A percentile compares a stretch with the other conserved stretches of the same genome.
Evolutionary conservation across 2,888 invertebrate genomes (phyloP).

Genomic region (Saturnia japonica): DNA sequence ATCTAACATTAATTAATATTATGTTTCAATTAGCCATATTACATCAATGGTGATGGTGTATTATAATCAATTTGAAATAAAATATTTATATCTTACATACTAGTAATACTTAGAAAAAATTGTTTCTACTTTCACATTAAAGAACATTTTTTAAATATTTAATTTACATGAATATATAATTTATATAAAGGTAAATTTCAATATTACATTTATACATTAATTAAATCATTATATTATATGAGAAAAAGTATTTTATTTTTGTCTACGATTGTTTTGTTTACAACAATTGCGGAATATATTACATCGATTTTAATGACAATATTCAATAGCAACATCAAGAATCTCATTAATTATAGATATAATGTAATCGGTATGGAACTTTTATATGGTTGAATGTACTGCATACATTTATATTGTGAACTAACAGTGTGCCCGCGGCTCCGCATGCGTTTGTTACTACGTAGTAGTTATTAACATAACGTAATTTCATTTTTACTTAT

Average conservation of each 20-base stretch:
- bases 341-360: no score
- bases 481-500: no score
- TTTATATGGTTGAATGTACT: no score
- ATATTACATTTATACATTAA: background rate
- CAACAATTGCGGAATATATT: no score
- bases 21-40: background rate
- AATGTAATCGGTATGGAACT: no score
- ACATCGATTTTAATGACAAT: no score
- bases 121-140: conserved; percentile 2
- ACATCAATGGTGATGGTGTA: background rate
- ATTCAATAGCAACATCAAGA: no score
- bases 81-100: background rate
- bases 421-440: no score
- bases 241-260: no score
- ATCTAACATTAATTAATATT: background rate
- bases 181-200: background rate
- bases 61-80: background rate
- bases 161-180: background rate
- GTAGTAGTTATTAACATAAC: no score
- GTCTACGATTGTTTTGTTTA: background rate
- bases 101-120: conserved; percentile 5
- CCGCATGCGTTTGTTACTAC: no score
- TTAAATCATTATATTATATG: background rate
- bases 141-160: background rate
- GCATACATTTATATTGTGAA: no score